Conservation (phyloP, 1,140 invertebrate species). For the Papilio helenus region DNA sequence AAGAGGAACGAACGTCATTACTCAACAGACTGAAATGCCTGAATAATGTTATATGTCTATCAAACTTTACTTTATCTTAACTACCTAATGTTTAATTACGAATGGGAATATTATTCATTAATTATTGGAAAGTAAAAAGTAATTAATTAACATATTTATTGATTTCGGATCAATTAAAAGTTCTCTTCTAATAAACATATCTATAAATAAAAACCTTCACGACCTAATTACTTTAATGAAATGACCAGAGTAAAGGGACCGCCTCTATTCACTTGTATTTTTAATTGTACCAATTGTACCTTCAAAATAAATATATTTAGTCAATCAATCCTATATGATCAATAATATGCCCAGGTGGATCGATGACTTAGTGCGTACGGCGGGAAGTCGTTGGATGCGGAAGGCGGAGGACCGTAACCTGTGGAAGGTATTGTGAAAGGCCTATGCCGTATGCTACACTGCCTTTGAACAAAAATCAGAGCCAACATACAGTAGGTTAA, state of each 20-base stretch:
- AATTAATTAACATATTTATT: constrained; percentile 22
- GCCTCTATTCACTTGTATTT: not conserved
- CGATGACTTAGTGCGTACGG: no score
- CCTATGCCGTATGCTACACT: not conserved
- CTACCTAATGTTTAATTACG: constrained; percentile 7
- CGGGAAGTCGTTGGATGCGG: no score
- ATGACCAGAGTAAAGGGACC: not conserved
- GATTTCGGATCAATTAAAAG: not conserved
- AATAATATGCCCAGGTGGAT: no score
- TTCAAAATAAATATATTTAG: not conserved
- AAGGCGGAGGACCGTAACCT: no score
- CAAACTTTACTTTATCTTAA: not conserved
- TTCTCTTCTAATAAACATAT: constrained; percentile 18
- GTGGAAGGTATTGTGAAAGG: no score
- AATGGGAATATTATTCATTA: constrained; percentile 17
- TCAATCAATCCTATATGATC: not conserved
- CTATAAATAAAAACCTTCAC: constrained; percentile 7
- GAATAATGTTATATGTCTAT: not conserved
- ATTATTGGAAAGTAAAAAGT: constrained; percentile 10
- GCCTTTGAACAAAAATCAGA: not conserved
- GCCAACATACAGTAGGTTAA: not conserved
- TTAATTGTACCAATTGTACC: not conserved
- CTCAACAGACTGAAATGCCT: not conserved
- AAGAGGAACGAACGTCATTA: not conserved
- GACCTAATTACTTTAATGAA: constrained; percentile 19